A percentile compares a stretch with the other conserved stretches of the same genome.
Evolutionary conservation across 2,113 vertebrate species (phyloP).

Genomic region (Xenopus borealis): DNA sequence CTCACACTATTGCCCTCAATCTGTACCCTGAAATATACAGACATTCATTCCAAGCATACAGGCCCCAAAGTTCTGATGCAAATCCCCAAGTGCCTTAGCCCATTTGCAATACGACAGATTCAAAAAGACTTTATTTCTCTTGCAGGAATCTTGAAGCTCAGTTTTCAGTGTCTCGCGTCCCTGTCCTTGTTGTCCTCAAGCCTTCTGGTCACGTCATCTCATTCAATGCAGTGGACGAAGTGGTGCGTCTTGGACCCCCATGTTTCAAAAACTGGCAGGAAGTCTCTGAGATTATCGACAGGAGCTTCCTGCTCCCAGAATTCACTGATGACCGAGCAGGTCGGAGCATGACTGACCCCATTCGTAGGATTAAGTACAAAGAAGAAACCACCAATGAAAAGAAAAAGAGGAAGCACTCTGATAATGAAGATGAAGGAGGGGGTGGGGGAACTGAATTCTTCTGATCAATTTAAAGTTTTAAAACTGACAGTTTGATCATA

Average conservation of each 20-base stretch:
- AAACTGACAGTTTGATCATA: no score
- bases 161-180: conserved; percentile 72
- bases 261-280: conserved; percentile 87
- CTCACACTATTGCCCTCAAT: no score
- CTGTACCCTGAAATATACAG: no score
- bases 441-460: conserved; percentile 25
- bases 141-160: conserved; percentile 75
- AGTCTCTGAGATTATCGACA: conserved; percentile 77
- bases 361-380: conserved; percentile 81
- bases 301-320: conserved; percentile 76
- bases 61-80: no score
- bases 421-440: conserved; percentile 7
- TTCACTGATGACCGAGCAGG: conserved; percentile 66
- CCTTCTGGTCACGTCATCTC: conserved; percentile 77
- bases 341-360: conserved; percentile 73
- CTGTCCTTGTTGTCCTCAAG: conserved; percentile 81
- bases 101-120: no score
- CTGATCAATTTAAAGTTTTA: not conserved
- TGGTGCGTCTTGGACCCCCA: conserved; percentile 62
- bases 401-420: not conserved
- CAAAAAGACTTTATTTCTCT: not conserved
- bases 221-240: conserved; percentile 73
- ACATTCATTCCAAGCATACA: no score
- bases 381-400: conserved; percentile 54
- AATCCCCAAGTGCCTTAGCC: no score